Evolutionary conservation across 2,113 vertebrate genomes (phyloP), one percentile per base, ranked within the genome.

Genomic region (Pseudopodoces humilis): DNA sequence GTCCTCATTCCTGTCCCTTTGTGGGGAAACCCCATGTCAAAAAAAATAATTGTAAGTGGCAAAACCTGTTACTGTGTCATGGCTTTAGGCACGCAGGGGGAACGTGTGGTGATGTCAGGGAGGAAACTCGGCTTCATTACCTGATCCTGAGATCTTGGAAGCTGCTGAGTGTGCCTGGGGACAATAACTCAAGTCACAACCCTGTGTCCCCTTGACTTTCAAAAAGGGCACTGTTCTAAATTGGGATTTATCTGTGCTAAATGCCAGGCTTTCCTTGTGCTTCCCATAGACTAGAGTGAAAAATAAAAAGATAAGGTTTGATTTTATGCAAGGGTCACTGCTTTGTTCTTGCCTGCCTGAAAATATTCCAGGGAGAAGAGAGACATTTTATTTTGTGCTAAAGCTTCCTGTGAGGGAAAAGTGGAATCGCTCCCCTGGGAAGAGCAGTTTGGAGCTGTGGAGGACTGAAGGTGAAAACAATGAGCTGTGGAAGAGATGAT

Each of bases 61-160:
- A 53, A 86, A 85, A 90, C 83, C 94, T 94, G 93, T 93, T 92
- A 85, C 28, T 78, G 47, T 83, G 79, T 90, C 13, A n/a, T 44
- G 68, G 83, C 79, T 64, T 64, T 83, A 90, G 39, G 71, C 62
- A 39, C 1, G 7, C 88, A 71, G 83, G 78, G 76, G 76, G 81
- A 91, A 15, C 2, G 24, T 39, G 35, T 23, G 47, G 27, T 93
- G 93, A 83, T 93, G 88, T 52, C 80, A 92, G 70, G 53, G 86
- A 90, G 92, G 80, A 81, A 74, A 37, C 56, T 43, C 49, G 2
- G 58, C 84, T 91, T 81, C 74, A 80, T 80, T 86, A 43, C 55
- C 33, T 6, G 1, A 6, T 58, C 30, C 85, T 0, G 1, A 67
- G 37, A 37, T 60, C 49, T 55, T 77, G 18, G 68, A 58, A 83